A percentile compares a stretch with the other conserved stretches of the same genome.
These are phyloP conservation scores for Agrochola lychnidis DNA, from an alignment of 2,888 invertebrate species.

Conservation along the genomic window DNA sequence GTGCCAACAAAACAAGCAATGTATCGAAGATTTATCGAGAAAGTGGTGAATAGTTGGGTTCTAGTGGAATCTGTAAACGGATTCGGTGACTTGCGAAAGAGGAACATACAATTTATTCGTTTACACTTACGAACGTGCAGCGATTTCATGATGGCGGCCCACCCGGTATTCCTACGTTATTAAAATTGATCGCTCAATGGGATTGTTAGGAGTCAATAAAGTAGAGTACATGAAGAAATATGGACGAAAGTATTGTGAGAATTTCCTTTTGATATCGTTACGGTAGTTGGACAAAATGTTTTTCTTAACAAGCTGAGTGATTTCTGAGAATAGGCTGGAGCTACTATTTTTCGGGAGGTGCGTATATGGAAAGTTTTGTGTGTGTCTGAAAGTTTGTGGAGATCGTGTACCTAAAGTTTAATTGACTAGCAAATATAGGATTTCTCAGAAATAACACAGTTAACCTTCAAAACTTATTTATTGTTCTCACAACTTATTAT, in stretches of 20 bases:
- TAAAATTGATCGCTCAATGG: constrained; percentile 62
- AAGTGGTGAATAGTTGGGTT: background rate
- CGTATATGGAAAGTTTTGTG: background rate
- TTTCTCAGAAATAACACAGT: too few species aligned
- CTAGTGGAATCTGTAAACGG: constrained; percentile 36
- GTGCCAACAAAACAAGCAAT: constrained; percentile 15
- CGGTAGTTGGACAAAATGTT: constrained; percentile 32
- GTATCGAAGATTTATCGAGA: background rate
- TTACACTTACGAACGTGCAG: constrained; percentile 65
- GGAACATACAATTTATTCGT: constrained; percentile 67
- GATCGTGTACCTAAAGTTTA: background rate
- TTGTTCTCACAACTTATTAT: too few species aligned
- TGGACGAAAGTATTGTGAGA: constrained; percentile 36
- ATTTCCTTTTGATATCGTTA: constrained; percentile 35
- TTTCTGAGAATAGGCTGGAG: constrained; percentile 8
- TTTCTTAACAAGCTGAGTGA: constrained; percentile 43
- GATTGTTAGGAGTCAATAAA: constrained; percentile 55
- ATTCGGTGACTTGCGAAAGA: constrained; percentile 67
- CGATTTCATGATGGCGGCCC: constrained; percentile 51
- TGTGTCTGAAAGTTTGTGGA: background rate
- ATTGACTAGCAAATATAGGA: background rate
- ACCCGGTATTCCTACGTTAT: constrained; percentile 50
- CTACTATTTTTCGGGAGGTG: background rate
- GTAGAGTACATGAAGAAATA: constrained; percentile 50
- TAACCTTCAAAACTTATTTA: too few species aligned